Evolutionary conservation across 1,140 invertebrate genomes (phyloP).

Genomic region (Drosophila varians): DNA sequence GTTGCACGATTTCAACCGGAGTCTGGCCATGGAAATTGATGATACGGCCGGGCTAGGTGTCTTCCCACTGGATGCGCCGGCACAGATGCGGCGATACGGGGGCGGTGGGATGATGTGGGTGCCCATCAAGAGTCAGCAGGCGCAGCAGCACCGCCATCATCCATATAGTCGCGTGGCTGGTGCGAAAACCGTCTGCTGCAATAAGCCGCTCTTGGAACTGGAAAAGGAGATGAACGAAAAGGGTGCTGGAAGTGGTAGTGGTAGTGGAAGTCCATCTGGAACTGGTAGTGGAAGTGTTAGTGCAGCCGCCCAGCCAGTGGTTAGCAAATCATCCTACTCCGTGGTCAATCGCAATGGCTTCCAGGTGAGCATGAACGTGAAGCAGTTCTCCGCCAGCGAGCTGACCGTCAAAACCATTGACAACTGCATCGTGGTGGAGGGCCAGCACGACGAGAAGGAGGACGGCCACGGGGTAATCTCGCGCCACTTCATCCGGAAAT

Average conservation of each 20-base stretch:
- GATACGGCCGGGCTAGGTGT: slow-evolving; percentile 70
- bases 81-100: slow-evolving; percentile 49
- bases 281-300: slow-evolving; percentile 4
- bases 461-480: slow-evolving; percentile 87
- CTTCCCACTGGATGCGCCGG: slow-evolving; percentile 66
- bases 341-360: slow-evolving; percentile 83
- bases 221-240: slow-evolving; percentile 70
- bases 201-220: slow-evolving; percentile 67
- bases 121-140: slow-evolving; percentile 55
- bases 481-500: slow-evolving; percentile 89
- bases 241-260: slow-evolving; percentile 12
- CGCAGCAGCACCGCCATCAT: slow-evolving; percentile 71
- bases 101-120: slow-evolving; percentile 64
- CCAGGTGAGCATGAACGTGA: slow-evolving; percentile 88
- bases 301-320: slow-evolving; percentile 9
- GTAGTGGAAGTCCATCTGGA: slow-evolving; percentile 1
- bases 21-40: slow-evolving; percentile 74
- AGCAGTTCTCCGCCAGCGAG: slow-evolving; percentile 90
- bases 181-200: slow-evolving; percentile 74
- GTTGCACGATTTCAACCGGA: slow-evolving; percentile 74
- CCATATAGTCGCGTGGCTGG: slow-evolving; percentile 69
- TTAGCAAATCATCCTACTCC: slow-evolving; percentile 66
- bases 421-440: slow-evolving; percentile 88
- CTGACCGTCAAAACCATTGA: slow-evolving; percentile 90
- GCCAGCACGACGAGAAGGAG: slow-evolving; percentile 88